phyloP scores from a whole-genome alignment of 1,140 invertebrate species.

The Drosophila serrata region DNA sequence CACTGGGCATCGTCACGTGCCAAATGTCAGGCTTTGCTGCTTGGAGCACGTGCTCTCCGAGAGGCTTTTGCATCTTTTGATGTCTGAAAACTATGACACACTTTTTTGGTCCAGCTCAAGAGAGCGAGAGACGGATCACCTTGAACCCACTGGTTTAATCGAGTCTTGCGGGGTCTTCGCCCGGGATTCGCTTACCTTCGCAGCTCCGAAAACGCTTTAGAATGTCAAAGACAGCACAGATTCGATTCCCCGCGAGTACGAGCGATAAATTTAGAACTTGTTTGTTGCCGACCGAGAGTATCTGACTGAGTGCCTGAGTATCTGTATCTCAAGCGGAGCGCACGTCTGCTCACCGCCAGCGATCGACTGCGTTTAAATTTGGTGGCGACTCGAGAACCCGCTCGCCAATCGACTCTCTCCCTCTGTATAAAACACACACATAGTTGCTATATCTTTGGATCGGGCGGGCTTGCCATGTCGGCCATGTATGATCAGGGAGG shows the following conservation, averaged over 20 bases:
- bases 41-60: slow-evolving; percentile 14
- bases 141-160: slow-evolving; percentile 52
- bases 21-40: neutral
- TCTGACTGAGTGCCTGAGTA: slow-evolving; percentile 50
- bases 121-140: slow-evolving; percentile 40
- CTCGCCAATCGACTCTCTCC: slow-evolving; percentile 13
- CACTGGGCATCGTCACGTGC: slow-evolving; percentile 23
- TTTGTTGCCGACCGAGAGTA: slow-evolving; percentile 61
- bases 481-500: slow-evolving; percentile 39
- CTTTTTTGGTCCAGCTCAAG: slow-evolving; percentile 13
- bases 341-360: slow-evolving; percentile 75
- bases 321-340: slow-evolving; percentile 60
- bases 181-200: slow-evolving; percentile 69
- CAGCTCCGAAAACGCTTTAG: slow-evolving; percentile 64
- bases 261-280: slow-evolving; percentile 81
- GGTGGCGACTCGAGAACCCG: slow-evolving; percentile 18
- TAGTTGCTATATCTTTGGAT: slow-evolving; percentile 8
- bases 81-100: neutral
- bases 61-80: neutral
- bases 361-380: slow-evolving; percentile 72
- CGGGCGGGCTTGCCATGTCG: slow-evolving; percentile 38
- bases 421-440: slow-evolving; percentile 2
- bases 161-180: slow-evolving; percentile 21
- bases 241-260: slow-evolving; percentile 66
- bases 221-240: slow-evolving; percentile 62